Evolutionary conservation across 2,113 vertebrate genomes (phyloP), one percentile per base, ranked within the genome.

Genomic region (Plectropomus leopardus): DNA sequence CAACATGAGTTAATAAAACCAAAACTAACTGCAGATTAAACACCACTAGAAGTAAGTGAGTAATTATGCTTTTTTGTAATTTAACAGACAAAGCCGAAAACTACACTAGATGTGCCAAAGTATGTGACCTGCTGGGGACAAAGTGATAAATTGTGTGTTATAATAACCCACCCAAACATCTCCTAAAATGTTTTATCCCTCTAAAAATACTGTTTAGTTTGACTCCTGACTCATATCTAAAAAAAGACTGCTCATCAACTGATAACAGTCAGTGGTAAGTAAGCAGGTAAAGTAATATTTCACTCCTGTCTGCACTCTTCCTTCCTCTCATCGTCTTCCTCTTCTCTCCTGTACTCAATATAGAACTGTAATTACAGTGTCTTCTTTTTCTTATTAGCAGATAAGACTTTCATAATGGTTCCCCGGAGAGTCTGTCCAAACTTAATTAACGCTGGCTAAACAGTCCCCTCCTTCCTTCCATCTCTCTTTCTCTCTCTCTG

Each of bases 301-400:
- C 60, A 32, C 26, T 34, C 48, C 3, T 63, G 1, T 21, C 58
- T 54, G 42, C 30, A 23, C 54, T 13, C 51, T 57, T 57, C 23
- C 24, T 36, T 17, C 16, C n/a, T n/a, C 45, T 57, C 54, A 17
- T 9, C 26, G 11, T 34, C 40, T 16, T 75, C 61, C 61, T 14
- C 58, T 47, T 16, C 30, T 59, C n/a, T 76, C 65, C 50, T 72
- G 47, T 83, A 51, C 74, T 84, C 36, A 61, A 64, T 67, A 67
- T 54, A 72, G 36, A 89, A 78, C 78, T 82, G 80, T 88, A 87
- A 89, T 91, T 82, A 89, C 74, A 76, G 82, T 59, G 79, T 85
- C 71, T 79, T 68, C 72, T 86, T 85, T 85, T 81, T 76, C 68
- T 77, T 90, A 85, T 88, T 85, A 89, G 69, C 80, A 80, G 84